Evolutionary conservation across 1,140 invertebrate species (phyloP).

Genomic region (Lerema accius): DNA sequence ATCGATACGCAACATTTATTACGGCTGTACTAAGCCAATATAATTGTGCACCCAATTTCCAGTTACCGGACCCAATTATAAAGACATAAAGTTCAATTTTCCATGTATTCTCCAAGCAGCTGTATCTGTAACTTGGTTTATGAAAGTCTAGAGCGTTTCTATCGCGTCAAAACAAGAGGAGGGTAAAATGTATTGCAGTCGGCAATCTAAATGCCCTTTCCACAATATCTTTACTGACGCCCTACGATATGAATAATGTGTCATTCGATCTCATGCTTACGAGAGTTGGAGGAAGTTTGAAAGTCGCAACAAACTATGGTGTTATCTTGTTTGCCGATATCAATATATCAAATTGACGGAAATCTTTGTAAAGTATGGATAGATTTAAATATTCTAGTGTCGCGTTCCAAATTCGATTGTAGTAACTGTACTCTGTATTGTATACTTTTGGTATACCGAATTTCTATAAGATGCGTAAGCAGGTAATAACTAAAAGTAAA

Average conservation of each 20-base stretch:
- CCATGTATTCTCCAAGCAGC: not conserved
- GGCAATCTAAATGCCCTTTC: slow-evolving; percentile 79
- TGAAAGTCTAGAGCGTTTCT: slow-evolving; percentile 66
- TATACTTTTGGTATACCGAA: no score
- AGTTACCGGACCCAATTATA: slow-evolving; percentile 16
- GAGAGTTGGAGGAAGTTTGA: slow-evolving; percentile 17
- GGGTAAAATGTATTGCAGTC: slow-evolving; percentile 77
- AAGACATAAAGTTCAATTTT: slow-evolving; percentile 39
- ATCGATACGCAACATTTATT: slow-evolving; percentile 81
- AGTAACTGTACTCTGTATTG: no score
- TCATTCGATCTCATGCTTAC: slow-evolving; percentile 71
- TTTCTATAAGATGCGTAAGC: no score
- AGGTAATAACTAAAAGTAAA: no score
- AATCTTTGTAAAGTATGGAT: not conserved
- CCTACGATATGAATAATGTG: slow-evolving; percentile 80
- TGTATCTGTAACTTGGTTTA: slow-evolving; percentile 47
- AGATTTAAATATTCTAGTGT: no score
- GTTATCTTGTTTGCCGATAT: slow-evolving; percentile 3
- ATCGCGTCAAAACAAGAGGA: slow-evolving; percentile 78
- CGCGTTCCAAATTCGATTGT: no score
- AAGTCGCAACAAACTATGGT: slow-evolving; percentile 20
- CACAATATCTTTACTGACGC: slow-evolving; percentile 79
- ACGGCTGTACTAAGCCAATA: slow-evolving; percentile 50
- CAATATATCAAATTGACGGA: not conserved
- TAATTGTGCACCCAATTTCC: slow-evolving; percentile 18